Conservation (phyloP, 1,140 invertebrate species). For the Calosoma granatense region DNA sequence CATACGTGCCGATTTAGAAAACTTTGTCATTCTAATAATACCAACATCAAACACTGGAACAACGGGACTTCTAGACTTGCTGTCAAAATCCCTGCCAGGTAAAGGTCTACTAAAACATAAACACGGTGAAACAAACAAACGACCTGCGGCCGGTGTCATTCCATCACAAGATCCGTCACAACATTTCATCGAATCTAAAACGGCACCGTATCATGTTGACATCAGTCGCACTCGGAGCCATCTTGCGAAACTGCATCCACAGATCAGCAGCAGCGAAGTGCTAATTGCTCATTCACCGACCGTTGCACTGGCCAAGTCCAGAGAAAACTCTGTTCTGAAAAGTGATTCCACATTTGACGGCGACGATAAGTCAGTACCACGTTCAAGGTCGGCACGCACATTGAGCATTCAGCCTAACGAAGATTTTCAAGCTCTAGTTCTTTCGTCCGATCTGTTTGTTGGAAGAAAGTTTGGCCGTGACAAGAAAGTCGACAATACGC, state of each 20-base stretch:
- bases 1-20: constrained; percentile 50
- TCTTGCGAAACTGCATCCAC: constrained; percentile 22
- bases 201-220: constrained; percentile 32
- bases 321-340: background rate
- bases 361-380: background rate
- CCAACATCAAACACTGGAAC: constrained; percentile 34
- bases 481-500: constrained; percentile 16
- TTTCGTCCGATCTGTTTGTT: background rate
- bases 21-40: constrained; percentile 48
- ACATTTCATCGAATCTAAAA: constrained; percentile 33
- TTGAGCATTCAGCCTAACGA: background rate
- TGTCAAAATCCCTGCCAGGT: constrained; percentile 29
- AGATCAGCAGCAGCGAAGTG: constrained; percentile 16
- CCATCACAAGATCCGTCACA: background rate
- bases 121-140: background rate
- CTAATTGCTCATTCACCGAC: constrained; percentile 21
- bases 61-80: constrained; percentile 31
- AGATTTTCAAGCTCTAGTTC: background rate
- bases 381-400: background rate
- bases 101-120: background rate
- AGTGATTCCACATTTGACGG: no score
- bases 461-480: background rate
- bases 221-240: constrained; percentile 23
- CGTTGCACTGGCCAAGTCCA: constrained; percentile 17
- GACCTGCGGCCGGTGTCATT: background rate